Conservation (phyloP, 2,113 vertebrate species). For the Ceuthmochares aereus region DNA sequence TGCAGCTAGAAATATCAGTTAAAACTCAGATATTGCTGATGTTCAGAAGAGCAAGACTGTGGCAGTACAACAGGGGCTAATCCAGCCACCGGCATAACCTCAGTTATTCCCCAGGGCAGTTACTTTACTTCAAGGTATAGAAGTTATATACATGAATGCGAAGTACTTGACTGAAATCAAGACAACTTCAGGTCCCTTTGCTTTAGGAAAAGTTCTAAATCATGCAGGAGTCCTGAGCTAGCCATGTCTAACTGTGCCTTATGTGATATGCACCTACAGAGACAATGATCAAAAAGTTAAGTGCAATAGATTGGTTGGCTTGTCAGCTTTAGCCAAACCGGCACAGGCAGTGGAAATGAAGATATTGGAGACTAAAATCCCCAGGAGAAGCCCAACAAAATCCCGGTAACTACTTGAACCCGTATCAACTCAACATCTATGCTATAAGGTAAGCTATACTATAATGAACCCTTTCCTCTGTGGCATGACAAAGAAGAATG, state of each 20-base stretch:
- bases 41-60: neutral
- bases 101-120: neutral
- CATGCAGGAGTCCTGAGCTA: neutral
- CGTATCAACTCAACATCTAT: neutral
- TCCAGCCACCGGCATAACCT: neutral
- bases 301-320: neutral
- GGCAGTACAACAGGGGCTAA: neutral
- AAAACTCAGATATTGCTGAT: neutral
- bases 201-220: neutral
- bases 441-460: neutral
- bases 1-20: neutral
- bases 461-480: neutral
- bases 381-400: neutral
- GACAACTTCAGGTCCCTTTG: neutral
- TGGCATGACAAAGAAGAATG: neutral
- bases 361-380: neutral
- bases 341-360: neutral
- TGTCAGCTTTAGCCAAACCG: neutral
- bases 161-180: neutral
- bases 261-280: neutral
- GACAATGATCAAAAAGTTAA: accelerated
- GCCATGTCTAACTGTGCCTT: neutral
- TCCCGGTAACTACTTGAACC: neutral
- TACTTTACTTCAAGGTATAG: neutral
- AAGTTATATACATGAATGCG: neutral